Evolutionary conservation across 2,888 invertebrate genomes (phyloP), one percentile per base, ranked within the genome.

Genomic region (Macrosiphum euphorbiae): DNA sequence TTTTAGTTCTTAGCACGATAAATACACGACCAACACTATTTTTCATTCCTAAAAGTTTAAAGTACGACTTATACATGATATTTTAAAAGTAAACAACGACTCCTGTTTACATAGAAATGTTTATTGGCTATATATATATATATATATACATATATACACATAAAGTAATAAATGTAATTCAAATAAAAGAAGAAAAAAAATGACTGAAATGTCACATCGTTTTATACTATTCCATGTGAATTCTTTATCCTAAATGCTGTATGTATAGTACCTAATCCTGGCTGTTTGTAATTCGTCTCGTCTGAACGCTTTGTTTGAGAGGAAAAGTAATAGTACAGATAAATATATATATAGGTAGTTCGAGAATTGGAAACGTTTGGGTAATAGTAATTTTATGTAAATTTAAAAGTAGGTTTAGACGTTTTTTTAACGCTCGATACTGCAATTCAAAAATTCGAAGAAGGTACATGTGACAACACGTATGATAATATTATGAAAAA

Each of bases 371-470:
- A 92, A 92, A 58, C 50, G 35, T 61, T 87, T 92, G 20, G 3
- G 35, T 16, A 87, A 87, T 87, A 50, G 50, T 28, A 16, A 47
- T 61, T 92, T 61, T 61, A 92, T 87, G 92, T 35, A 92, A 87
- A 87, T 92, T 86, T 35, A 26, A 41, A 84, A 55, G 50, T 26
- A 88, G 3, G 50, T 35, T 50, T 35, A 55, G 26, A 90, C 11
- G 4, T 35, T 50, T 90, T 44, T 58, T 47, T 35, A 44, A 41
- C 16, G 7, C 26, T 41, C 8, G 20, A 7, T 55, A 52, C 11
- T 13, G 28, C 13, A 16, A 35, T 84, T 84, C 41, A 0, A 11
- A 91, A 61, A 91, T 55, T 44, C 41, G 41, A 84, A 41, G 28
- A 84, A 55, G 55, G 16, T 24, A 3, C 26, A 11, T n/a, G 20